Evolutionary conservation across 2,113 vertebrate species (phyloP).

Genomic region (Synchiropus splendidus): DNA sequence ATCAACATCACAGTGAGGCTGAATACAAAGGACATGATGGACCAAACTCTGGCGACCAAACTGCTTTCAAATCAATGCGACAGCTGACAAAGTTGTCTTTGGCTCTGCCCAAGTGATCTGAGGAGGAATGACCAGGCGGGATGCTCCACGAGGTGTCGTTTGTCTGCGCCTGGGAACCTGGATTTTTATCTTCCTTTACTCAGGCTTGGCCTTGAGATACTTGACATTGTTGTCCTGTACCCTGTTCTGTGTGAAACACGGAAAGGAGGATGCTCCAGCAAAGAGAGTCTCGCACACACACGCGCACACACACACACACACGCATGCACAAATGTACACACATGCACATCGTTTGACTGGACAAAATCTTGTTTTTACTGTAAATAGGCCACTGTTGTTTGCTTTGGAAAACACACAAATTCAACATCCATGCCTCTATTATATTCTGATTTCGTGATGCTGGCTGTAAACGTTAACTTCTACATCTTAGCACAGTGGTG

Average conservation of each 20-base stretch:
- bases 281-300: constrained; percentile 6
- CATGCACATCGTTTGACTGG: too few relatives aligned
- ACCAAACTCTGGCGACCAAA: neutral
- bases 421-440: too few relatives aligned
- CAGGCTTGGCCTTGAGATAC: constrained; percentile 66
- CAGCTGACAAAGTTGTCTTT: neutral
- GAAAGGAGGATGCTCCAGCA: constrained; percentile 16
- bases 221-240: constrained; percentile 63
- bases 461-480: too few relatives aligned
- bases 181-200: constrained; percentile 58
- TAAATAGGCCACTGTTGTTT: too few relatives aligned
- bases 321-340: too few relatives aligned
- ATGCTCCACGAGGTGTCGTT: constrained; percentile 43
- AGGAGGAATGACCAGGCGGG: constrained; percentile 24
- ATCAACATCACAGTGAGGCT: constrained; percentile 19
- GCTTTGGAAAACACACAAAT: too few relatives aligned
- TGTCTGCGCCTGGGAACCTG: constrained; percentile 58
- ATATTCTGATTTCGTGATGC: too few relatives aligned
- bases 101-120: constrained; percentile 1
- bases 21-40: constrained; percentile 39
- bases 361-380: too few relatives aligned
- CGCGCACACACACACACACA: constrained; percentile 9
- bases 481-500: too few relatives aligned
- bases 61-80: neutral
- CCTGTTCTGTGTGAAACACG: constrained; percentile 48